phyloP scores from a whole-genome alignment of 1,140 invertebrate species.

The Ladona fulva region DNA sequence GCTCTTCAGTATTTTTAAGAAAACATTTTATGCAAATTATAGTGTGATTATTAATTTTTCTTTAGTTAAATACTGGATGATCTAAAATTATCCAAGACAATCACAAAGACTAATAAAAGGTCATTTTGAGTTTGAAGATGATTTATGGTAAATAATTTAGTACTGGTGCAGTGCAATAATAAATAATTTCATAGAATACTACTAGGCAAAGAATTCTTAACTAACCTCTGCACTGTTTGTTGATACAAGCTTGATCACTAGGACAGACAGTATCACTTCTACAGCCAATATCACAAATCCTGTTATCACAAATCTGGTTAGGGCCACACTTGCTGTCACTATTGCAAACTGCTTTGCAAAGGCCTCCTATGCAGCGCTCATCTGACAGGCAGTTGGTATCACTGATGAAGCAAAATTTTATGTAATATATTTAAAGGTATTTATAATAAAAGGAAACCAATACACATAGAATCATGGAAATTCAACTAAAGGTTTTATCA shows the following conservation, averaged over 20 bases:
- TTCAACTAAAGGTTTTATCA: too few relatives aligned
- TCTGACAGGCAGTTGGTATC: constrained; percentile 72
- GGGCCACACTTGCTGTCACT: constrained; percentile 67
- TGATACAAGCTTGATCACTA: constrained; percentile 62
- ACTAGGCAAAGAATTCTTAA: too few relatives aligned
- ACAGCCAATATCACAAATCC: constrained; percentile 76
- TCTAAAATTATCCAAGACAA: too few relatives aligned
- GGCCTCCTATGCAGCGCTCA: constrained; percentile 69
- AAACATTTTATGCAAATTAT: too few relatives aligned
- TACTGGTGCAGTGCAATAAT: constrained; percentile 13
- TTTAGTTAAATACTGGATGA: too few relatives aligned
- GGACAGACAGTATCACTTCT: constrained; percentile 70
- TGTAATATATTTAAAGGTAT: too few relatives aligned
- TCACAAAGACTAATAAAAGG: too few relatives aligned
- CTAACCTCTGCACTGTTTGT: constrained; percentile 68
- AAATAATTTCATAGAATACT: neutral
- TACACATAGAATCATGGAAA: too few relatives aligned
- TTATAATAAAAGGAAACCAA: neutral
- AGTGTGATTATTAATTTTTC: too few relatives aligned
- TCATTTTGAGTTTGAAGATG: too few relatives aligned
- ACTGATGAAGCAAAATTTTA: constrained; percentile 42
- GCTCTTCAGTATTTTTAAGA: too few relatives aligned
- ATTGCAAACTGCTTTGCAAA: constrained; percentile 75
- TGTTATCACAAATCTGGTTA: constrained; percentile 76
- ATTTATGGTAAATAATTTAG: constrained; percentile 13